Conservation (phyloP, 1,140 invertebrate genomes). For the Ceratitis capitata region DNA sequence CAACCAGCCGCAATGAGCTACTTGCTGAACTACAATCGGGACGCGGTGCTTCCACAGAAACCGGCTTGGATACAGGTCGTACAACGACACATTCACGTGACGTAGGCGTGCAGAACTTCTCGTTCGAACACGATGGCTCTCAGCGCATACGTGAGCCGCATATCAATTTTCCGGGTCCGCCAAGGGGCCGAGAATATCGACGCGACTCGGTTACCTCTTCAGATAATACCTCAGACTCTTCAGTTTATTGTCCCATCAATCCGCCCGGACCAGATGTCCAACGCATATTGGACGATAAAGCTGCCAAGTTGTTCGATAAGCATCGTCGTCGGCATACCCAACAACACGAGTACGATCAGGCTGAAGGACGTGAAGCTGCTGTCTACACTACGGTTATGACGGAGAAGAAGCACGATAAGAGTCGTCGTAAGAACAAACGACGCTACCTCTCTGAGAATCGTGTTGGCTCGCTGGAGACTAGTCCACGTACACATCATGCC, state of each 20-base stretch:
- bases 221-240: conserved; percentile 63
- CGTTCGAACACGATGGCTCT: conserved; percentile 52
- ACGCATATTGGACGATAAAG: conserved; percentile 61
- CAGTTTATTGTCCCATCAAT: conserved; percentile 63
- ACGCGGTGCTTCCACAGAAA: conserved; percentile 54
- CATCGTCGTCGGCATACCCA: conserved; percentile 51
- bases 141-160: conserved; percentile 44
- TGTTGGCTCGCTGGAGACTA: conserved; percentile 61
- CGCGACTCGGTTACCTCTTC: conserved; percentile 57
- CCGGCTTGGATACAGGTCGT: conserved; percentile 47
- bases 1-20: conserved; percentile 58
- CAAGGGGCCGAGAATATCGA: conserved; percentile 45
- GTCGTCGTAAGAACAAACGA: conserved; percentile 54
- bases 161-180: conserved; percentile 55
- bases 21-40: conserved; percentile 56
- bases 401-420: conserved; percentile 58
- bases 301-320: conserved; percentile 52
- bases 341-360: conserved; percentile 54
- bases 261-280: conserved; percentile 60
- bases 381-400: conserved; percentile 60
- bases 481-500: conserved; percentile 51
- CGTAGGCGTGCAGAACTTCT: conserved; percentile 55
- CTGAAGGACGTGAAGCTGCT: conserved; percentile 57
- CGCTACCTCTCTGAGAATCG: conserved; percentile 62
- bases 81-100: conserved; percentile 50